Conservation (phyloP, 1,140 invertebrate species). For the Lerema accius region DNA sequence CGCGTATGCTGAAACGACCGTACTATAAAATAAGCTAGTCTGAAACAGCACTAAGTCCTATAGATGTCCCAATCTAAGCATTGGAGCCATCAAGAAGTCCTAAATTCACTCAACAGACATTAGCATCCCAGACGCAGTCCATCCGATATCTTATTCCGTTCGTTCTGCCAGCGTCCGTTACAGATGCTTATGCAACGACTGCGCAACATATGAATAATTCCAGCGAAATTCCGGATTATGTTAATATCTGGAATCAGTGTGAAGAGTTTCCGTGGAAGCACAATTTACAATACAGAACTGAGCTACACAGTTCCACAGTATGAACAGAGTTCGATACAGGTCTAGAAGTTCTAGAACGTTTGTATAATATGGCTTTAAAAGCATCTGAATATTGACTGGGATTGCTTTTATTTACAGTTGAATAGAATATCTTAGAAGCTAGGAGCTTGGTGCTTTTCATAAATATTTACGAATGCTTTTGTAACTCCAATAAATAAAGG, state of each 20-base stretch:
- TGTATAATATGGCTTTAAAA: conserved; percentile 13
- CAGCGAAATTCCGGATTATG: conserved; percentile 54
- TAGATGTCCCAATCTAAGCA: too few relatives aligned
- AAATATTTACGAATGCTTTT: too few relatives aligned
- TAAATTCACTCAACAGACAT: conserved; percentile 11
- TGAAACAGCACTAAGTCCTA: too few relatives aligned
- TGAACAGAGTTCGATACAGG: conserved; percentile 3
- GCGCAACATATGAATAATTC: conserved; percentile 51
- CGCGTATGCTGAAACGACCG: too few relatives aligned
- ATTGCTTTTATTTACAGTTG: conserved; percentile 16
- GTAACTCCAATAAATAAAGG: too few relatives aligned
- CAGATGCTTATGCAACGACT: conserved; percentile 46
- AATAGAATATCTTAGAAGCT: background rate
- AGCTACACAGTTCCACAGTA: conserved; percentile 9
- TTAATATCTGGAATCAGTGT: conserved; percentile 45
- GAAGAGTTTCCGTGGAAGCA: conserved; percentile 25
- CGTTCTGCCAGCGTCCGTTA: conserved; percentile 18
- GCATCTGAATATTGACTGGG: conserved; percentile 13
- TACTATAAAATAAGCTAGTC: too few relatives aligned
- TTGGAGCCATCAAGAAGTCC: too few relatives aligned
- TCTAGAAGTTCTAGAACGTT: conserved; percentile 3
- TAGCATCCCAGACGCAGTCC: conserved; percentile 18
- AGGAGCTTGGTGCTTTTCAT: background rate
- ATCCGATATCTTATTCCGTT: conserved; percentile 33
- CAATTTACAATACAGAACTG: conserved; percentile 29